A percentile compares a stretch with the other conserved stretches of the same genome.
Evolutionary conservation across 2,113 vertebrate genomes (phyloP).

Genomic region (Mohoua ochrocephala): DNA sequence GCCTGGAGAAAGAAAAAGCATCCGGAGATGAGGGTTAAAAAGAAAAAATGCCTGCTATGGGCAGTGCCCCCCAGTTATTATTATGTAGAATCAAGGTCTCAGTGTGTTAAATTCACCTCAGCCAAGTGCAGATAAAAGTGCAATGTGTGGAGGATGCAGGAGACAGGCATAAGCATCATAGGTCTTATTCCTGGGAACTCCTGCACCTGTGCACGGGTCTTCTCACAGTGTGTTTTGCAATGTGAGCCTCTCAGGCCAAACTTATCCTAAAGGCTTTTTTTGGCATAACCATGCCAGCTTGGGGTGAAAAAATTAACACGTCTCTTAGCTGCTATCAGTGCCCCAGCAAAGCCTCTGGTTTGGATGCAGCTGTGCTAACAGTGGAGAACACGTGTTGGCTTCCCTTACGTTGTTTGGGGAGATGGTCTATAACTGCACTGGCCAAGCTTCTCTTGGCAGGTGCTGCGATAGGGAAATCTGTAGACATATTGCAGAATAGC

Average conservation of each 20-base stretch:
- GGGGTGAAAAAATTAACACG: neutral
- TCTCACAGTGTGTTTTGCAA: neutral
- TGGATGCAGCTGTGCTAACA: slow-evolving; percentile 2
- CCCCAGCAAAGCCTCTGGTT: neutral
- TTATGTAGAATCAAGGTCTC: neutral
- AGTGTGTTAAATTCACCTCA: neutral
- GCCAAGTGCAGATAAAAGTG: neutral
- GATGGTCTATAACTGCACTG: neutral
- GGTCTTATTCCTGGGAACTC: neutral
- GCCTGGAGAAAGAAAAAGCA: neutral
- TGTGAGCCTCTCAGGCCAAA: neutral
- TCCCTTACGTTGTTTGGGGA: neutral
- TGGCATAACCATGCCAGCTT: neutral
- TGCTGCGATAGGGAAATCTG: slow-evolving; percentile 3
- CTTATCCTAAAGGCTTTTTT: neutral
- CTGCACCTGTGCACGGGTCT: neutral
- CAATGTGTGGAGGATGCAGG: neutral
- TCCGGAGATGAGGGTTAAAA: neutral
- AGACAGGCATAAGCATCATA: neutral
- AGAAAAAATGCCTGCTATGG: neutral
- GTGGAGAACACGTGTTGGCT: slow-evolving; percentile 3
- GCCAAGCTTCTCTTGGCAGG: slow-evolving; percentile 32
- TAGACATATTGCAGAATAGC: neutral
- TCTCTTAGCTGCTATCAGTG: neutral
- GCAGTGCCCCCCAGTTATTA: neutral